Base-by-base conservation (phyloP, 30 jellyfish, hydroid and myxozoan genomes). In the Cassiopea xamachana region DNA sequence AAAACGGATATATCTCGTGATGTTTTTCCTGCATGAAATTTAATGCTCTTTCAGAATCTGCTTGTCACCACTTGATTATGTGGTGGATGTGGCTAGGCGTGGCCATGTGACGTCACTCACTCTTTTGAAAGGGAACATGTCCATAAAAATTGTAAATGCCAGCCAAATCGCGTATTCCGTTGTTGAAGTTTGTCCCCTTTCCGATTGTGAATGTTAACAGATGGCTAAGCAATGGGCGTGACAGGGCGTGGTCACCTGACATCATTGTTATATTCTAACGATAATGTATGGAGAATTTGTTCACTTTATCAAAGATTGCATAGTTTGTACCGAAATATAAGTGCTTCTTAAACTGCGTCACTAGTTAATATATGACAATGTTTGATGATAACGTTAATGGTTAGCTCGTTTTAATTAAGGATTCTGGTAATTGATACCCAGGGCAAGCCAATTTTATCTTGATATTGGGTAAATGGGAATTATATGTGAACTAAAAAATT, bases 1-100 rank as follows among this genome's bases (percentile, higher is more conserved):
- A 81, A 81, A 81, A 68, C 81, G 90, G 90, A 68, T 68, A 68
- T 81, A 81, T 81, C 45, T 81, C 64, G 81, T 46, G 55, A 81
- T 62, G 90, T 68, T 61, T 60, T 68, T 81, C 81, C 90, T 81
- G 39, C 81, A 59, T 74, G 87, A 85, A 73, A 85, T 75, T 73
- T 85, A 85, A 71, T 85, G 93, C 93, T 83, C 85, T 83, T 73
- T 69, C 92, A 83, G 87, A 83, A 83, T 75, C 80, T 80, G 87
- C 69, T 58, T 85, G 93, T 60, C 93, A 85, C 48, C 83, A 79
- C 81, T 55, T 74, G 93, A 79, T 85, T 60, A 73, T 70, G 58
- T 69, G 64, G 64, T 55, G 64, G 64, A 10, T 55, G 64, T 55
- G 64, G 64, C 64, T 55, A 55, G 64, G 64, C 64, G 64, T 55